Evolutionary conservation across 2,797 vertebrate species (phyloP).

Genomic region (Darevskia mixta): DNA sequence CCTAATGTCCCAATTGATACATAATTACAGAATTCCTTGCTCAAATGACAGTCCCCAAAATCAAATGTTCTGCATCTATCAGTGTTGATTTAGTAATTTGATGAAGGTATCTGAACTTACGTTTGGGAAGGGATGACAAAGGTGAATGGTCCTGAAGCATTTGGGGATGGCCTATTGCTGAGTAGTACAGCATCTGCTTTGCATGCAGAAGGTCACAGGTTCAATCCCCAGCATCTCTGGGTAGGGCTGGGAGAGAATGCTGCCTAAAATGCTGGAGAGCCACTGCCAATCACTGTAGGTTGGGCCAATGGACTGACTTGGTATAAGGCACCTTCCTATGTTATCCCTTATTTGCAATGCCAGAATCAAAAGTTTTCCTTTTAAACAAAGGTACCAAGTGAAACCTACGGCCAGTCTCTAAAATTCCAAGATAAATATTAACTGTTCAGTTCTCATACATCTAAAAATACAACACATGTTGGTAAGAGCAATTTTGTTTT

Average conservation of each 20-base stretch:
- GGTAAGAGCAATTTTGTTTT: constrained; percentile 34
- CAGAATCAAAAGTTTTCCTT: not conserved
- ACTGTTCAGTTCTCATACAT: not conserved
- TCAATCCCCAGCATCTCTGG: too few relatives aligned
- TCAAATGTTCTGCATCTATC: not conserved
- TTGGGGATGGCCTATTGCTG: too few relatives aligned
- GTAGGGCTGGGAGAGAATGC: too few relatives aligned
- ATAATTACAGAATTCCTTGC: not conserved
- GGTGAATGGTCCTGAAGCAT: not conserved
- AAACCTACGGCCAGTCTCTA: not conserved
- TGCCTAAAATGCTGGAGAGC: too few relatives aligned
- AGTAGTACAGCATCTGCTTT: too few relatives aligned
- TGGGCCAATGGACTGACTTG: too few relatives aligned
- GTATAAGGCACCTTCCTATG: too few relatives aligned
- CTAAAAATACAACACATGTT: not conserved
- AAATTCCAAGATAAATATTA: not conserved
- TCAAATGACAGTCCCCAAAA: not conserved
- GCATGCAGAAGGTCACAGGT: too few relatives aligned
- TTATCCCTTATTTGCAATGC: not conserved
- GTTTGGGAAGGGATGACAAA: not conserved
- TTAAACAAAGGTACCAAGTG: not conserved
- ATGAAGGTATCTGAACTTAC: not conserved
- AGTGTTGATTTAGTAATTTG: constrained; percentile 1
- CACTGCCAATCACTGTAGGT: too few relatives aligned
- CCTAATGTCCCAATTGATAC: not conserved